A percentile compares a stretch with the other conserved stretches of the same genome.
phyloP scores from a whole-genome alignment of 1,140 invertebrate species.

The Bombyx mandarina region DNA sequence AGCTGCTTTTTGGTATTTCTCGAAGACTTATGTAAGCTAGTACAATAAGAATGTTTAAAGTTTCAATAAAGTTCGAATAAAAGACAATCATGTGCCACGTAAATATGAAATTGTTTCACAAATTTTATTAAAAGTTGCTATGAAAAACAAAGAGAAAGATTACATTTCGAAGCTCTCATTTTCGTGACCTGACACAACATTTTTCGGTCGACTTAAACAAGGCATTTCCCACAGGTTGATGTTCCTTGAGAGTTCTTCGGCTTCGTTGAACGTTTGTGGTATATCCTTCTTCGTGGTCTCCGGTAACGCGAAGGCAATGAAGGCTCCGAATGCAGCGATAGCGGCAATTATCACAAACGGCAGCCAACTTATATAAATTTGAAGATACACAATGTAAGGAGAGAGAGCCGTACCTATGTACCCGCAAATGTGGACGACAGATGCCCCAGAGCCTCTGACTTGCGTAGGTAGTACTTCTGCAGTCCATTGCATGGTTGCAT shows the following conservation, averaged over 20 bases:
- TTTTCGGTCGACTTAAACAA: not conserved
- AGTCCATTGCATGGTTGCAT: conserved; percentile 45
- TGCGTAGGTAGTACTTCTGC: conserved; percentile 72
- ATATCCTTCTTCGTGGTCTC: conserved; percentile 84
- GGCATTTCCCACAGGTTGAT: conserved; percentile 9
- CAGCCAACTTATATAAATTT: conserved; percentile 63
- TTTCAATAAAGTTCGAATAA: too few relatives aligned
- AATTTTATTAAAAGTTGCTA: too few relatives aligned
- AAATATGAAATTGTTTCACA: too few relatives aligned
- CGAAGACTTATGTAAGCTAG: too few relatives aligned
- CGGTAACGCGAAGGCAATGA: conserved; percentile 78
- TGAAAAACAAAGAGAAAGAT: not conserved
- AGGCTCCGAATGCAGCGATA: conserved; percentile 77
- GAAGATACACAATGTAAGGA: conserved; percentile 45
- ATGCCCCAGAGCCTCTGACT: conserved; percentile 75
- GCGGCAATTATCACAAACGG: conserved; percentile 81
- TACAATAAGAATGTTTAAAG: too few relatives aligned
- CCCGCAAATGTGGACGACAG: conserved; percentile 74
- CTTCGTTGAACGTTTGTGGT: conserved; percentile 83
- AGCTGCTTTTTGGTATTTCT: too few relatives aligned
- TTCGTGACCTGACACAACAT: not conserved
- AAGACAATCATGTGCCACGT: too few relatives aligned
- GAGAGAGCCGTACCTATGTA: conserved; percentile 38
- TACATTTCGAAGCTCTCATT: conserved; percentile 8
- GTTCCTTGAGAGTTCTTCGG: conserved; percentile 61